Base-by-base conservation (phyloP, 2,113 vertebrate genomes). In the Pimephales promelas region DNA sequence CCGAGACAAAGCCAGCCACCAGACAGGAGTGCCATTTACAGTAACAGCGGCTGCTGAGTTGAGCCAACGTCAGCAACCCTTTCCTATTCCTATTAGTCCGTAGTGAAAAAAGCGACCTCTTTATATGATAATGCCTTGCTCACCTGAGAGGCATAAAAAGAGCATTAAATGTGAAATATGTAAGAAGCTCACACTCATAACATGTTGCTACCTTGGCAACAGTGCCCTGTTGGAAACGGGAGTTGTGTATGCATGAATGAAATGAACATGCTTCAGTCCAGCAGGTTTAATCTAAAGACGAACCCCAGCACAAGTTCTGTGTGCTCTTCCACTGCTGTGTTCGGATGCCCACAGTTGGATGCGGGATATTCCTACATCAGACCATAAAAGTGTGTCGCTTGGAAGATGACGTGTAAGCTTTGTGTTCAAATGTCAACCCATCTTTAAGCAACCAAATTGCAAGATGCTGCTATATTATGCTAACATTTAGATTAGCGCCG, bases 71-170 rank as follows among this genome's bases (percentile, higher is more conserved):
- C 92, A 93, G 88, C 90, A 89, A 88, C 87, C 85, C 88, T 89
- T 90, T 87, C 61, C 47, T 81, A 85, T 74, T 86, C 91, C 88
- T 45, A 70, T 92, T 91, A 88, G 87, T 81, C 89, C 59, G 85
- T 88, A 89, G 89, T 91, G 92, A 92, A 89, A 40, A 90, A 92
- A 90, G 89, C 88, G 83, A 85, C 91, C 91, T 93, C 92, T 93
- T 93, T 94, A 93, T 93, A 94, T 94, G 92, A 89, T 94, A 93
- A 94, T 94, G 88, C 85, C 84, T 91, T 90, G 89, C 88, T 90
- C 90, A 94, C 91, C 91, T 92, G 87, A 92, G 88, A 93, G 88
- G 87, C 88, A 91, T 91, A 86, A 91, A 86, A 87, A 87, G 86
- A 85, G 82, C 82, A 89, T 92, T 88, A 91, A 91, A 71, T 0